Conservation (phyloP, 2,797 vertebrate species). For the Siniperca obscura region DNA sequence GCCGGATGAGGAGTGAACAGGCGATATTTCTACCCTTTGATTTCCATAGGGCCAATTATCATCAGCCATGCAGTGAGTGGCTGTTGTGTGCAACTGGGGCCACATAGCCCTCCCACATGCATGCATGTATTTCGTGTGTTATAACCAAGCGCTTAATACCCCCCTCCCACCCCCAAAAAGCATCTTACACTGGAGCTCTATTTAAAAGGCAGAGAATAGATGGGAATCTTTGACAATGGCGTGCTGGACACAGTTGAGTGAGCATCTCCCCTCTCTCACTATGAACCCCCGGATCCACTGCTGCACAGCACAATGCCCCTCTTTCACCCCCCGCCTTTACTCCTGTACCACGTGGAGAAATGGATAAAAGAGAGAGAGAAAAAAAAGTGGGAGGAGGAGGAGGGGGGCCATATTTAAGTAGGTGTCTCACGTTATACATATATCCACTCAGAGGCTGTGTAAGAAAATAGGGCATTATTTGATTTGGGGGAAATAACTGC, state of each 20-base stretch:
- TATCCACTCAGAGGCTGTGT: slow-evolving; percentile 31
- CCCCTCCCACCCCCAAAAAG: slow-evolving; percentile 37
- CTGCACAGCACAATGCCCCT: slow-evolving; percentile 85
- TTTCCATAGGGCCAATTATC: slow-evolving; percentile 80
- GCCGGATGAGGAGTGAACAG: slow-evolving; percentile 6
- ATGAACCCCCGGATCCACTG: slow-evolving; percentile 86
- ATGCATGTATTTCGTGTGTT: slow-evolving; percentile 78
- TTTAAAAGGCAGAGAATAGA: slow-evolving; percentile 90
- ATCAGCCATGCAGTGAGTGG: slow-evolving; percentile 49
- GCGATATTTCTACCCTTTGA: slow-evolving; percentile 56
- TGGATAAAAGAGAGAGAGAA: slow-evolving; percentile 80
- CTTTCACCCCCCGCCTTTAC: slow-evolving; percentile 86
- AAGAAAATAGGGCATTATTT: slow-evolving; percentile 43
- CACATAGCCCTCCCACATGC: slow-evolving; percentile 69
- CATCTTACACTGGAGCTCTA: slow-evolving; percentile 86
- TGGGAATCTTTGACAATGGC: slow-evolving; percentile 88
- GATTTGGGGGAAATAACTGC: slow-evolving; percentile 24
- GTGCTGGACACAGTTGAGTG: slow-evolving; percentile 90
- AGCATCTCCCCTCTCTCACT: slow-evolving; percentile 87
- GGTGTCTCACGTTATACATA: slow-evolving; percentile 81
- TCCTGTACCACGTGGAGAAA: slow-evolving; percentile 88
- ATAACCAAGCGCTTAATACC: slow-evolving; percentile 64
- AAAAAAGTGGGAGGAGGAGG: slow-evolving; percentile 48
- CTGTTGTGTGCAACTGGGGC: slow-evolving; percentile 57
- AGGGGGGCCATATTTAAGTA: slow-evolving; percentile 81